Evolutionary conservation across 1,140 invertebrate genomes (phyloP).

Genomic region (Drosophila parabipectinata): DNA sequence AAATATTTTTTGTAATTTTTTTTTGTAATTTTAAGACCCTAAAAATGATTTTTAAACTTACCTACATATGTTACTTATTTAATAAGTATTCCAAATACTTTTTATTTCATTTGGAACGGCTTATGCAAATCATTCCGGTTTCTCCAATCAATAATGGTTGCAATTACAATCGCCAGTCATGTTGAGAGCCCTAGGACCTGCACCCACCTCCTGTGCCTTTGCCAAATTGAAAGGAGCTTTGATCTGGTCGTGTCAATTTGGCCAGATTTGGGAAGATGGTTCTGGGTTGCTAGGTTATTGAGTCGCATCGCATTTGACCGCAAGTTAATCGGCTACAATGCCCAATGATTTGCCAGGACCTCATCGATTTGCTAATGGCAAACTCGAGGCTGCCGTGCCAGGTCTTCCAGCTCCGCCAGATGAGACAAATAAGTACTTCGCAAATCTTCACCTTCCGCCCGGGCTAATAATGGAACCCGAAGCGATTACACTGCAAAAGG

Average conservation of each 20-base stretch:
- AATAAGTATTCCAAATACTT: too few relatives aligned
- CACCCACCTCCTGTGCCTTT: not conserved
- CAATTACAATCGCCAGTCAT: not conserved
- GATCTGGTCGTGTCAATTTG: not conserved
- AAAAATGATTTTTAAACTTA: too few relatives aligned
- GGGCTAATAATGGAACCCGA: constrained; percentile 39
- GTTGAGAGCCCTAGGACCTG: not conserved
- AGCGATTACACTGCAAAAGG: constrained; percentile 64
- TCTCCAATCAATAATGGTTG: constrained; percentile 7
- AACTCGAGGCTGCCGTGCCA: not conserved
- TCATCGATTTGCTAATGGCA: constrained; percentile 47
- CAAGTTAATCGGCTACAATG: constrained; percentile 16
- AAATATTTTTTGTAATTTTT: too few relatives aligned
- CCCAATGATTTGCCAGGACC: constrained; percentile 3
- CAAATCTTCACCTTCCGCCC: constrained; percentile 35
- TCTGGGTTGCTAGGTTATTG: constrained; percentile 25
- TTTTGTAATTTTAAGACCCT: too few relatives aligned
- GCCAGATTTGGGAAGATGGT: not conserved
- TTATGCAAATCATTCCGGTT: not conserved
- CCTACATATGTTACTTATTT: too few relatives aligned
- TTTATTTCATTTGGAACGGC: too few relatives aligned
- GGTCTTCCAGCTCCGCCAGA: constrained; percentile 6
- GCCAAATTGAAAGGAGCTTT: constrained; percentile 26
- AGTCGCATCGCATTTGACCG: constrained; percentile 19
- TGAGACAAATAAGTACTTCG: constrained; percentile 47